A percentile compares a stretch with the other conserved stretches of the same genome.
phyloP scores from a whole-genome alignment of 2,888 invertebrate species.

The Watsonalla binaria region DNA sequence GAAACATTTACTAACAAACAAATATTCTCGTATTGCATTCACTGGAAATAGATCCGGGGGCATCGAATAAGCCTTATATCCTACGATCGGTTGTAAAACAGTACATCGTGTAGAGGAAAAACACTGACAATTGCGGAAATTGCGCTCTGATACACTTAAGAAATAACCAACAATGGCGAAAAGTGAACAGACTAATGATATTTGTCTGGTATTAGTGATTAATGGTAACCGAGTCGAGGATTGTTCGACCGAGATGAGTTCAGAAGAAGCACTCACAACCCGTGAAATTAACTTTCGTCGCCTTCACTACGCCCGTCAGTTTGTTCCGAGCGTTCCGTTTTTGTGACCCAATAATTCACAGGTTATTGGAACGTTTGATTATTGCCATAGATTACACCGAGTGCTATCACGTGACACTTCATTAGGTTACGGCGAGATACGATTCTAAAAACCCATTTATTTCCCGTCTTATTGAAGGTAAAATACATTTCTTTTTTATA shows the following conservation, averaged over 20 bases:
- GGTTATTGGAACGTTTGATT: constrained; percentile 45
- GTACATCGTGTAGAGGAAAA: too few species aligned
- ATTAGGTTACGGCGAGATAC: constrained; percentile 8
- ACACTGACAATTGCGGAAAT: too few species aligned
- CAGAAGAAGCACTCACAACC: constrained; percentile 68
- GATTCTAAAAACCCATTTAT: too few species aligned
- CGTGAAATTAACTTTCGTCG: constrained; percentile 76
- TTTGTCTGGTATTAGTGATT: constrained; percentile 60
- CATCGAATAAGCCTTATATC: too few species aligned
- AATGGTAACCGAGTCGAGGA: constrained; percentile 61
- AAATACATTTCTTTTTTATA: too few species aligned
- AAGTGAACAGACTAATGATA: constrained; percentile 45
- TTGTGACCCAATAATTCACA: constrained; percentile 39
- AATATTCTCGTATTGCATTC: too few species aligned
- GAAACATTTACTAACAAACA: too few species aligned
- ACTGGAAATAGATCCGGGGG: too few species aligned
- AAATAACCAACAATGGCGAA: constrained; percentile 20
- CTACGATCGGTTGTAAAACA: too few species aligned
- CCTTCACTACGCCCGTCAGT: constrained; percentile 59
- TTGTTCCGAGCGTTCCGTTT: constrained; percentile 55
- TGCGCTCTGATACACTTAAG: constrained; percentile 7
- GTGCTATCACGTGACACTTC: neutral
- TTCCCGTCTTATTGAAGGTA: too few species aligned
- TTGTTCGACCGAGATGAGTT: constrained; percentile 71
- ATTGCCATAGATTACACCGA: constrained; percentile 19